Evolutionary conservation across 2,113 vertebrate species (phyloP).

Genomic region (Suncus etruscus): DNA sequence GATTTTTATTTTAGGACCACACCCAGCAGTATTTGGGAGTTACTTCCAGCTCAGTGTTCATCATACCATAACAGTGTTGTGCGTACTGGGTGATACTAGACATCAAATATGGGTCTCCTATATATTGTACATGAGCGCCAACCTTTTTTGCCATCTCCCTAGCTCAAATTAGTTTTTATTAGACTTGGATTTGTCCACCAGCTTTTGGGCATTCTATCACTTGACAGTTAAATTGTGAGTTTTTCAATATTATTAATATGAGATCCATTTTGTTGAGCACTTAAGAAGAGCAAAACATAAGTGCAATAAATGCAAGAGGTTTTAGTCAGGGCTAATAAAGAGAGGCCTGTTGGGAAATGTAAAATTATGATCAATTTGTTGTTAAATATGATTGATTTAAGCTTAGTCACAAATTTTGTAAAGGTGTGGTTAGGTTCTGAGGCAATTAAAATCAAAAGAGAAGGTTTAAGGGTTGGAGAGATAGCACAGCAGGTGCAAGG

Average conservation of each 20-base stretch:
- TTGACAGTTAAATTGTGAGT: slow-evolving; percentile 13
- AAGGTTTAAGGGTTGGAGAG: too few relatives aligned
- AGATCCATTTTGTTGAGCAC: slow-evolving; percentile 9
- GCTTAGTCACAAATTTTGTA: not conserved
- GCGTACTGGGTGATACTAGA: too few relatives aligned
- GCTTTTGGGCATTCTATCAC: slow-evolving; percentile 27
- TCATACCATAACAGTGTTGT: too few relatives aligned
- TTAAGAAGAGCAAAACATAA: not conserved
- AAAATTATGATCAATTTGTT: slow-evolving; percentile 14
- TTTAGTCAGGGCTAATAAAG: not conserved
- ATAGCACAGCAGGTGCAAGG: too few relatives aligned
- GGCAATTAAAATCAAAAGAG: not conserved
- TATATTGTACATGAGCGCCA: too few relatives aligned
- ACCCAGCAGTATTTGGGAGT: too few relatives aligned
- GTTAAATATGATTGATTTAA: not conserved
- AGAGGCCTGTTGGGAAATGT: not conserved
- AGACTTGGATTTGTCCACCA: not conserved
- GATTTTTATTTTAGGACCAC: too few relatives aligned
- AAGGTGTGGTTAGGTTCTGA: not conserved
- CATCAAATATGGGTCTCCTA: too few relatives aligned
- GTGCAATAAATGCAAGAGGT: not conserved
- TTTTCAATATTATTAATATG: slow-evolving; percentile 16
- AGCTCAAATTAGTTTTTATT: not conserved
- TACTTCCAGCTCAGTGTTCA: too few relatives aligned
- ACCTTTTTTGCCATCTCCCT: too few relatives aligned